Base-by-base conservation (phyloP, 2,797 vertebrate genomes). In the Rhinoraja longicauda region DNA sequence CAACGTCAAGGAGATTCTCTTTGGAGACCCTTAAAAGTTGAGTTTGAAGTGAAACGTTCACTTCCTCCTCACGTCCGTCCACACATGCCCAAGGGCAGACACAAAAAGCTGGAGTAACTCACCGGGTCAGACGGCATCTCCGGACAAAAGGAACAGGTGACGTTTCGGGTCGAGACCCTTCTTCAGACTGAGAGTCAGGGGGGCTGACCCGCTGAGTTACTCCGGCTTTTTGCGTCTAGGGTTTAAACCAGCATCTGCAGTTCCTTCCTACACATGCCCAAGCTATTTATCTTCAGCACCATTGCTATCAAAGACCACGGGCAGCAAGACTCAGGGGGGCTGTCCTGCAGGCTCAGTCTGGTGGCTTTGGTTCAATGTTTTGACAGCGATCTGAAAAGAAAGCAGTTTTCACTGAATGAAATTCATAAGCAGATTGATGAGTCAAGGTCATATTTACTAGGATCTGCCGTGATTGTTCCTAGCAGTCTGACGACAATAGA, bases 231-330 rank as follows among this genome's bases (percentile, higher is more conserved):
- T 6, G 45, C 53, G 45, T 53, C 45, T 53, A 45, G 45, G 4
- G 45, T 53, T 53, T 53, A 5, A 53, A 53, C 45, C 45, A 53
- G 45, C 45, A 5, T 53, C 45, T 53, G 45, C 45, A 53, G 45
- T 53, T 53, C 5, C 45, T 53, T 53, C 45, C 45, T 5, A 86
- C 82, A 59, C 57, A 86, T 17, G 57, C 53, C 29, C 82, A 86
- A 86, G n/a, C 82, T 86, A 86, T 81, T 81, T 81, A 81, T 21
- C 36, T 45, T 53, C 82, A 86, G 57, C 57, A 62, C 82, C n/a
- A n/a, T 86, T 53, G 57, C 57, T 7, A 86, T 62, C 53, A 86
- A 59, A 86, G 29, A 26, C 57, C 57, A 62, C 53, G 29, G n/a
- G 15, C 82, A n/a, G 24, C 82, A 86, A 84, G 53, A 84, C 29